Conservation (phyloP, 2,888 invertebrate species). For the Myopa tessellatipennis region DNA sequence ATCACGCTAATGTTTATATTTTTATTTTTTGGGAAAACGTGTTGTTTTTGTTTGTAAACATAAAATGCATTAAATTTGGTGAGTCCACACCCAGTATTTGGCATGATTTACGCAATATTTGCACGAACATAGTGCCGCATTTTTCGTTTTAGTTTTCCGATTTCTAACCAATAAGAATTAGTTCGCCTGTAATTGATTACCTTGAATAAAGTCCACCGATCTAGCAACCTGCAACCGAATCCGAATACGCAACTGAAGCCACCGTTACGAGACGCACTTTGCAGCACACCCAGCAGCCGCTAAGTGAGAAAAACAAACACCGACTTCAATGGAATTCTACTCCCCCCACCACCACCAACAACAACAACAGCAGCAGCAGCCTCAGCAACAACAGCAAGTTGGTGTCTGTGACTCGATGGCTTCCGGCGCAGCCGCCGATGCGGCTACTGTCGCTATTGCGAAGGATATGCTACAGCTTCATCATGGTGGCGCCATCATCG, state of each 20-base stretch:
- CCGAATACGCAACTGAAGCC: conserved; percentile 17
- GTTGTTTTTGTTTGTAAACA: conserved; percentile 41
- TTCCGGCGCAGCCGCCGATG: conserved; percentile 54
- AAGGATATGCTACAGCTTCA: conserved; percentile 66
- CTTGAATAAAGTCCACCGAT: conserved; percentile 40
- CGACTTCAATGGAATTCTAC: conserved; percentile 37
- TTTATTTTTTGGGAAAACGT: conserved; percentile 39
- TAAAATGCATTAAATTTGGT: conserved; percentile 38
- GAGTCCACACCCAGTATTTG: conserved; percentile 34
- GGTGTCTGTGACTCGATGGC: conserved; percentile 33
- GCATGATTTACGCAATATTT: conserved; percentile 32
- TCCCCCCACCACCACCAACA: conserved; percentile 28
- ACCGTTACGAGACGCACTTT: conserved; percentile 14
- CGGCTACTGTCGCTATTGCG: conserved; percentile 65
- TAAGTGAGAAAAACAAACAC: conserved; percentile 11
- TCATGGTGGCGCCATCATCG: conserved; percentile 57
- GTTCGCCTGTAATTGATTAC: conserved; percentile 33
- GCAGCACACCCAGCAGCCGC: conserved; percentile 2
- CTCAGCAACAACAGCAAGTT: conserved; percentile 36
- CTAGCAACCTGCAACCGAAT: conserved; percentile 29
- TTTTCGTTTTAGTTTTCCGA: conserved; percentile 31
- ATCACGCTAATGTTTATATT: conserved; percentile 40
- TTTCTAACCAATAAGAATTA: conserved; percentile 29
- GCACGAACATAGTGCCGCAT: conserved; percentile 31
- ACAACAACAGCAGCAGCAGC: conserved; percentile 35